Evolutionary conservation across 2,113 vertebrate genomes (phyloP).

Genomic region (Neotragus moschatus): DNA sequence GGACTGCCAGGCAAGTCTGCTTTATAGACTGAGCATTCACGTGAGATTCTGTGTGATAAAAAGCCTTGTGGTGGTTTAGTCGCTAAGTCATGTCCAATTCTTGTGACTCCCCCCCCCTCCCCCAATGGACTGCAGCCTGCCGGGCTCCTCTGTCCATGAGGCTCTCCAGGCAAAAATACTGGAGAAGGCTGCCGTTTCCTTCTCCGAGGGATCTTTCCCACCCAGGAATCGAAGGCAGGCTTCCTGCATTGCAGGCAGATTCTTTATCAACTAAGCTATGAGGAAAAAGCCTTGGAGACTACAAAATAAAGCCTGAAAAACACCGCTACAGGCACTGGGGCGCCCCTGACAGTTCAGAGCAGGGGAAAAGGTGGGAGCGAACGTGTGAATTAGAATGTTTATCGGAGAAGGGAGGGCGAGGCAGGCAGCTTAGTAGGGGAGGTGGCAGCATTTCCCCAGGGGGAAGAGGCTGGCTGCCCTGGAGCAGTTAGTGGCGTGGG

Average conservation of each 20-base stretch:
- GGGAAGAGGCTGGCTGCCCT: background rate
- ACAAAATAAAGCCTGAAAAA: background rate
- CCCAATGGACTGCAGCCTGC: background rate
- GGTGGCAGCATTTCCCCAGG: background rate
- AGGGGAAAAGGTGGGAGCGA: background rate
- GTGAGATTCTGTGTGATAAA: background rate
- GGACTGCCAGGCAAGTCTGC: background rate
- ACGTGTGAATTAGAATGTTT: background rate
- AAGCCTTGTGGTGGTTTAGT: background rate
- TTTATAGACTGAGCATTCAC: background rate
- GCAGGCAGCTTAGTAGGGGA: background rate
- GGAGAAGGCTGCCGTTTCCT: background rate
- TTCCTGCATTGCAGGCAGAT: background rate
- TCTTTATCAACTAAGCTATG: background rate
- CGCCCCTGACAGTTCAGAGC: background rate
- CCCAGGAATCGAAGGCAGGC: background rate
- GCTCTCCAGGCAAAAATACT: background rate
- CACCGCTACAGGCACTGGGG: background rate
- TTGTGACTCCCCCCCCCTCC: too few relatives aligned
- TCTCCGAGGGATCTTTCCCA: background rate
- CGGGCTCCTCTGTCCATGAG: background rate
- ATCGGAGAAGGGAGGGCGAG: fast-evolving
- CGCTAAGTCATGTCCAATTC: background rate
- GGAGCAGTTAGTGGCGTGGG: background rate
- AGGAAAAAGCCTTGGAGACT: background rate